These are phyloP conservation scores for Harpagus bidentatus DNA, from an alignment of 2,113 vertebrate genomes.

Conservation along the genomic window DNA sequence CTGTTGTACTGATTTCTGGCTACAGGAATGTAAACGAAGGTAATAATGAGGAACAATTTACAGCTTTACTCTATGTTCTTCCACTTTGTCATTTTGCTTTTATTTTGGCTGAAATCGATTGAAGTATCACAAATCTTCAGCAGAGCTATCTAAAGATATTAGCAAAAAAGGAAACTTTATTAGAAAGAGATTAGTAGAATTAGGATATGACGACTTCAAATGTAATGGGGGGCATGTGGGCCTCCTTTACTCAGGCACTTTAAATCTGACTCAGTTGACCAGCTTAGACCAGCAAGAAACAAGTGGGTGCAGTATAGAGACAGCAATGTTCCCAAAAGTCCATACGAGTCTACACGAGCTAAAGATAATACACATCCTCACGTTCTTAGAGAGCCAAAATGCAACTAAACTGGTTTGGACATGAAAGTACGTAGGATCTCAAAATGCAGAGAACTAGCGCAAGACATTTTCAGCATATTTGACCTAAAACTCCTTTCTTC, in stretches of 20 bases:
- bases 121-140: neutral
- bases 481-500: neutral
- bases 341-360: rapidly evolving
- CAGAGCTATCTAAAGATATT: neutral
- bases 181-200: neutral
- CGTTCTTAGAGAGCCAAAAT: neutral
- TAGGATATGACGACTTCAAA: neutral
- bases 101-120: neutral
- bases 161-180: neutral
- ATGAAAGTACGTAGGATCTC: neutral
- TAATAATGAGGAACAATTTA: neutral
- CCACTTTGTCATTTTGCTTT: neutral
- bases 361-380: neutral
- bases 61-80: neutral
- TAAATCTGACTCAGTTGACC: neutral
- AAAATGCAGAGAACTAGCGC: neutral
- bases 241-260: neutral
- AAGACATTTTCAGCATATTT: neutral
- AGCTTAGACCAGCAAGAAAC: neutral
- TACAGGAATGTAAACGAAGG: neutral
- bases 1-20: neutral
- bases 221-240: rapidly evolving
- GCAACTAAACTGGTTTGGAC: neutral
- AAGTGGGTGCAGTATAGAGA: neutral
- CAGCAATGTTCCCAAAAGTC: neutral